Percentiles rank a stretch among this genome's conserved stretches.
These are phyloP conservation scores for Parambassis ranga DNA, from an alignment of 2,797 vertebrate species.

Conservation along the genomic window DNA sequence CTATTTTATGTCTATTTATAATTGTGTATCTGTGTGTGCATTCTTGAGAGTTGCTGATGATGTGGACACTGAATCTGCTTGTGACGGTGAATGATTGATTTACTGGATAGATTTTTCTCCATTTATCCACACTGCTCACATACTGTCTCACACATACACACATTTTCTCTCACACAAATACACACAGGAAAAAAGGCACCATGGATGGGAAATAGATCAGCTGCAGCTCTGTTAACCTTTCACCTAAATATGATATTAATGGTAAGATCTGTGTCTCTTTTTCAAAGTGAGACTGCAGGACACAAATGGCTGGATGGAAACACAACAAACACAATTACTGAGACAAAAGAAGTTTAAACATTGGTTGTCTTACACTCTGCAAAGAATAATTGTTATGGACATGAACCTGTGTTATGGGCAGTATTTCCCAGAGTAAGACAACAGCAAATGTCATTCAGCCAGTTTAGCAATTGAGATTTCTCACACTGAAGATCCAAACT, in stretches of 20 bases:
- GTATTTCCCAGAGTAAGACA: not conserved
- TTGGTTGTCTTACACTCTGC: too few relatives aligned
- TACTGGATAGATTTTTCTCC: constrained; percentile 32
- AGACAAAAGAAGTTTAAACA: too few relatives aligned
- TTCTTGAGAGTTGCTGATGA: constrained; percentile 31
- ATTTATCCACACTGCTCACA: not conserved
- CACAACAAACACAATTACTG: too few relatives aligned
- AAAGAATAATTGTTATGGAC: too few relatives aligned
- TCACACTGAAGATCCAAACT: not conserved
- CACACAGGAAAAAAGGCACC: not conserved
- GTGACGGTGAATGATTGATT: constrained; percentile 55
- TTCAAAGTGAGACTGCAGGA: too few relatives aligned
- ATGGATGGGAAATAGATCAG: constrained; percentile 23
- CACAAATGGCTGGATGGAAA: too few relatives aligned
- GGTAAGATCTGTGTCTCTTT: not conserved
- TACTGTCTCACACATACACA: too few relatives aligned
- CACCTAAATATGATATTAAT: constrained; percentile 3
- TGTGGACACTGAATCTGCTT: constrained; percentile 46
- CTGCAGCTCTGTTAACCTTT: constrained; percentile 19
- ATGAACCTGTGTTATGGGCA: too few relatives aligned
- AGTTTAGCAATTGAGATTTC: not conserved
- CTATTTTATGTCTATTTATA: not conserved
- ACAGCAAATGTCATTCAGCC: not conserved
- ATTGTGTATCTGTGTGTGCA: not conserved
- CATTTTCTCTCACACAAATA: not conserved